These are phyloP conservation scores for Ormyrus rosae DNA, from an alignment of 2,888 invertebrate species.

Conservation along the genomic window DNA sequence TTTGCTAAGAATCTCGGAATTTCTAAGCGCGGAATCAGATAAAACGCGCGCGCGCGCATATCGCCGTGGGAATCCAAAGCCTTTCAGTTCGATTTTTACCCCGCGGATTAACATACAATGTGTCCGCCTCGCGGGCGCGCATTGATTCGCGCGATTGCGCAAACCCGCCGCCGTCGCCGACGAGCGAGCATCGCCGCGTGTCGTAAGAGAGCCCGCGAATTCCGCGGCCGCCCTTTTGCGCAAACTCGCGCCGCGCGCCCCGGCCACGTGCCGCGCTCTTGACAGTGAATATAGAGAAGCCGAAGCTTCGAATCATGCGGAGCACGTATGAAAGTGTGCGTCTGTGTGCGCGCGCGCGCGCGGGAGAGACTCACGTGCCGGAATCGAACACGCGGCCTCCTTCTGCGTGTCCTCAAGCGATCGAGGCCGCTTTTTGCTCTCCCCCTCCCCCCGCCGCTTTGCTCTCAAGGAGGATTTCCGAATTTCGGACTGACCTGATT, in stretches of 20 bases:
- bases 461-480: not conserved
- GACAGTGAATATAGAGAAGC: conserved; percentile 26
- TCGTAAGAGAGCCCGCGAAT: too few species aligned
- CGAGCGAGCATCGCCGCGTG: too few species aligned
- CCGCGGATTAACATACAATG: too few species aligned
- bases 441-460: not conserved
- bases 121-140: not conserved
- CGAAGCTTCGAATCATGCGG: conserved; percentile 38
- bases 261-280: conserved; percentile 46
- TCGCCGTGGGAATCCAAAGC: too few species aligned
- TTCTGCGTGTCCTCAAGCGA: conserved; percentile 8
- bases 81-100: too few species aligned
- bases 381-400: conserved; percentile 23
- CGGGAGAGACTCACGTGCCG: conserved; percentile 31
- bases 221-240: too few species aligned
- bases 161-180: not conserved
- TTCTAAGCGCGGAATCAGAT: too few species aligned
- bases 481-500: too few species aligned
- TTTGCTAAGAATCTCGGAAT: too few species aligned
- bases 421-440: conserved; percentile 12
- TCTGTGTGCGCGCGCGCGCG: not conserved
- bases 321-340: not conserved
- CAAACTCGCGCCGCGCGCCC: not conserved
- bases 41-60: too few species aligned
- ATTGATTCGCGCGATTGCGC: conserved; percentile 12